Base-by-base conservation (phyloP, 2,797 vertebrate genomes). In the Rhynchotus rufescens region DNA sequence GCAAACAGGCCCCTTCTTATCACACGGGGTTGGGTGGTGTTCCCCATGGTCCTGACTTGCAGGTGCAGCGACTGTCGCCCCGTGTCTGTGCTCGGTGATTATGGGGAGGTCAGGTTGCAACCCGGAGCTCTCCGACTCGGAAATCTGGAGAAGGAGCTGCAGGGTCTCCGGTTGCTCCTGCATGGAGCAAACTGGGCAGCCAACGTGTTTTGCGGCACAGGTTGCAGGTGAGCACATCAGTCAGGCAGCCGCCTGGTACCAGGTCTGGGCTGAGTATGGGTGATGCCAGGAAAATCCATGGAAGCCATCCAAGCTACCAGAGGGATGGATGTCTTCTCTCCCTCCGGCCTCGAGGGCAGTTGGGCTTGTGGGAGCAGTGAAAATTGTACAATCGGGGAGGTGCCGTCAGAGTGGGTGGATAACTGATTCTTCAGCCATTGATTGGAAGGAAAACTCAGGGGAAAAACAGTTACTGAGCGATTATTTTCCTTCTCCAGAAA, bases 281-380 rank as follows among this genome's bases (percentile, higher is more conserved):
- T 47, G 45, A 38, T 83, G 79, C 86, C 81, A 93, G 73, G 79
- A 80, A 72, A 93, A 91, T 78, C 66, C 1, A 0, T 92, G 91
- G 91, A 95, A 91, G 61, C 72, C 28, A 72, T 91, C 88, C 92
- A 90, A 19, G n/a, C 86, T 85, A 30, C 30, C 38, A 68, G 76
- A 78, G 76, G 86, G 75, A 66, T 75, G 59, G 79, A 6, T 89
- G 16, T 89, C 89, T 79, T 72, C 45, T 75, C 72, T 88, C 75
- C 75, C 81, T n/a, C 34, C 21, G 79, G 86, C 78, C 78, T 86
- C 66, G 51, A 83, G 91, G 86, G 84, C 75, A 86, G 69, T 86
- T 86, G 51, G 78, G 66, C 79, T 86, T 62, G 59, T 83, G 79
- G 75, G 76, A 93, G 80, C 80, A 49, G 32, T 74, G 80, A 32